Base-by-base conservation (phyloP, 2,113 vertebrate species). In the Tamias sibiricus region DNA sequence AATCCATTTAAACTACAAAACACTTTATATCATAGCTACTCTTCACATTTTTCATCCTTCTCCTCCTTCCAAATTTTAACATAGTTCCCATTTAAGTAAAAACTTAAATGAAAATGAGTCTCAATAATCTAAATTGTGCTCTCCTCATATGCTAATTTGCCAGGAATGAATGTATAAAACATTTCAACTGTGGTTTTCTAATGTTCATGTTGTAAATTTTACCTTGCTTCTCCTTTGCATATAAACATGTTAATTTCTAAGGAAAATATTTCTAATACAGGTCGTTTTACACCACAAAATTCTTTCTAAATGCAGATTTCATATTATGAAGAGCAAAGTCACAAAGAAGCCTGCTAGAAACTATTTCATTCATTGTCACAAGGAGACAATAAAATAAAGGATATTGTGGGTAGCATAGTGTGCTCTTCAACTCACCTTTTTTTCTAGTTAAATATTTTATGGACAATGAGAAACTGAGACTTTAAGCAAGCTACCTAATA, bases 1-100 rank as follows among this genome's bases (percentile, higher is more conserved):
- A 44, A 87, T 87, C 37, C 47, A 76, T 93, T 95, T 91, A 80
- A 83, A 97, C 64, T 86, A 89, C 32, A 42, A 80, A 93, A 92
- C 88, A 75, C 77, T 80, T 85, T 81, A 20, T 49, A 49, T 76
- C 92, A 64, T 47, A 87, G 62, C 20, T 30, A 9, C 35, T 94
- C 24, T 62, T 28, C 40, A 69, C 22, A 54, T 64, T 68, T 77
- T 52, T 69, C 12, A 28, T 44, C 14, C 76, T 17, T 95, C 52
- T 32, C 22, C 75, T 82, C 40, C 7, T 37, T 94, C 11, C 62
- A 74, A 17, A 30, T 68, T 76, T 76, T 75, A 83, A 64, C 20
- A 57, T n/a, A 68, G 44, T 82, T 54, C 40, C n/a, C 5, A 37
- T 54, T 92, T 49, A 87, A 81, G 35, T 9, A 26, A 82, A 87